A percentile compares a stretch with the other conserved stretches of the same genome.
Conservation (phyloP, 2,113 vertebrate genomes). For the Pagrus major region DNA sequence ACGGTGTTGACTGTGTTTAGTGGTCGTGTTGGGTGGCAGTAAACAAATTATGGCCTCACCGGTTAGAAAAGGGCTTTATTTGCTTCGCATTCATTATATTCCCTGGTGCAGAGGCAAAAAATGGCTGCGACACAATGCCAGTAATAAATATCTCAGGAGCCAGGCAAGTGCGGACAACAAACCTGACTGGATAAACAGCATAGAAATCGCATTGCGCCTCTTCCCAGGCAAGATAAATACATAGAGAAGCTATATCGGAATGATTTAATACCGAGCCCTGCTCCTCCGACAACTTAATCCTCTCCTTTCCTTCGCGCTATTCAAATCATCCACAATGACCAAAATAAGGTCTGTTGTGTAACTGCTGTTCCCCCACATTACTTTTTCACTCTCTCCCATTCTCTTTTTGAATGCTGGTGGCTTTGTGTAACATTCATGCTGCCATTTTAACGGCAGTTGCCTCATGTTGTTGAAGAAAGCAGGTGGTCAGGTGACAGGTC, state of each 20-base stretch:
- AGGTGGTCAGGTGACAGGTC: not conserved
- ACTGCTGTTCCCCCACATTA: conserved; percentile 57
- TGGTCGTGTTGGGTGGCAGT: conserved; percentile 58
- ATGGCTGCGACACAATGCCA: conserved; percentile 77
- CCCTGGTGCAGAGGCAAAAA: conserved; percentile 68
- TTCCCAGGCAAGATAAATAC: conserved; percentile 72
- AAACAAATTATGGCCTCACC: conserved; percentile 75
- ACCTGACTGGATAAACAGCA: conserved; percentile 77
- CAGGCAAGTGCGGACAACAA: conserved; percentile 76
- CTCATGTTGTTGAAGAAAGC: not conserved
- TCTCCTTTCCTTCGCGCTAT: conserved; percentile 63
- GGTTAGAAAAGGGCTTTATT: conserved; percentile 70
- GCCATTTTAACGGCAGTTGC: conserved; percentile 12
- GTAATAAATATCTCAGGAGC: conserved; percentile 82
- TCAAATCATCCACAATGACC: conserved; percentile 75
- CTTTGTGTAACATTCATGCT: conserved; percentile 16
- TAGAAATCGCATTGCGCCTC: conserved; percentile 76
- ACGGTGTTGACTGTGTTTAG: conserved; percentile 52
- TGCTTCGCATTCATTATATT: conserved; percentile 67
- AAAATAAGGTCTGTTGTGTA: conserved; percentile 68
- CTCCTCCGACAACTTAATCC: conserved; percentile 80
- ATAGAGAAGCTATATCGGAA: conserved; percentile 66
- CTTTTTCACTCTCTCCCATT: conserved; percentile 34
- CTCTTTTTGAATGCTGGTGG: conserved; percentile 15
- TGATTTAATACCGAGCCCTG: conserved; percentile 74